These are phyloP conservation scores for Myripristis murdjan DNA, from an alignment of 2,797 vertebrate species.

Conservation along the genomic window DNA sequence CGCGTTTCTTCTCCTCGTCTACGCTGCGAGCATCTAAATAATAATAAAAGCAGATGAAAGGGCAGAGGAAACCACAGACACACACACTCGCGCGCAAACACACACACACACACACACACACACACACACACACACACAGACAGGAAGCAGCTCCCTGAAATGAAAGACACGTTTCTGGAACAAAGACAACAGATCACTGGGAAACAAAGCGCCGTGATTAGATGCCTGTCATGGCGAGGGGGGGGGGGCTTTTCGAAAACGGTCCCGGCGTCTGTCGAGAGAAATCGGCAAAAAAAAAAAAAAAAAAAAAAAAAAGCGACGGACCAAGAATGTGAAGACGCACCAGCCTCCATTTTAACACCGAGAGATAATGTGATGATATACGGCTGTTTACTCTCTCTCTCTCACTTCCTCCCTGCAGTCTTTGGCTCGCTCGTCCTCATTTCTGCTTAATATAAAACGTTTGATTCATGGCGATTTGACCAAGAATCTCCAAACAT, in stretches of 20 bases:
- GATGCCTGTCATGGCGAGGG: slow-evolving; percentile 20
- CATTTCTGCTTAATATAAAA: neutral
- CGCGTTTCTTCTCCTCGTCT: slow-evolving; percentile 38
- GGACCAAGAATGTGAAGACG: neutral
- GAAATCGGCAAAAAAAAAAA: no score
- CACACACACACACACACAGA: slow-evolving; percentile 28
- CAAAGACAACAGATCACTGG: slow-evolving; percentile 47
- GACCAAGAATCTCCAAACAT: neutral
- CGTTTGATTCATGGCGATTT: slow-evolving; percentile 7
- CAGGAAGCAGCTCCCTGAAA: slow-evolving; percentile 59
- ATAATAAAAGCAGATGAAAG: slow-evolving; percentile 64
- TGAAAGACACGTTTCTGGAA: slow-evolving; percentile 59
- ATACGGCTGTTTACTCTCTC: slow-evolving; percentile 3
- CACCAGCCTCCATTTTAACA: slow-evolving; percentile 1
- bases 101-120: slow-evolving; percentile 14
- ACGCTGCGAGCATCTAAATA: slow-evolving; percentile 58
- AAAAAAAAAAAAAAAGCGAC: no score
- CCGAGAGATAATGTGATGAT: neutral
- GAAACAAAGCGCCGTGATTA: slow-evolving; percentile 61
- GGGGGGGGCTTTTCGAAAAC: neutral
- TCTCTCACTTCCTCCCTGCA: neutral
- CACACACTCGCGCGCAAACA: neutral
- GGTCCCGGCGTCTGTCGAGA: neutral
- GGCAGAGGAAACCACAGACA: slow-evolving; percentile 29
- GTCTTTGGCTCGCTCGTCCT: neutral